Evolutionary conservation across 2,797 vertebrate genomes (phyloP).

Genomic region (Trichosurus vulpecula): DNA sequence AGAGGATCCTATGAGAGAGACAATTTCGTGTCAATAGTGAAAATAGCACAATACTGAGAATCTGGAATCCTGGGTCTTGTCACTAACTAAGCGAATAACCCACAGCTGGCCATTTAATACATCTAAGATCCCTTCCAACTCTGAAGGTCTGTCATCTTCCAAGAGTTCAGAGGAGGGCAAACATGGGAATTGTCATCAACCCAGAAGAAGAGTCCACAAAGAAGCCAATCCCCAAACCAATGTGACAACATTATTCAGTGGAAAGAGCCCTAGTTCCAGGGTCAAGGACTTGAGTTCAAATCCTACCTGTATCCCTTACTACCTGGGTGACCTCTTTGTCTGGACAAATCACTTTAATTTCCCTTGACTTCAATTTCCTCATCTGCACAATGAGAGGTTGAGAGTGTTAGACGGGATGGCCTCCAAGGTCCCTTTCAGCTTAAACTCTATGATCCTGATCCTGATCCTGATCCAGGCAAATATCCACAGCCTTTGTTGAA

Average conservation of each 20-base stretch:
- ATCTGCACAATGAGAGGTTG: neutral
- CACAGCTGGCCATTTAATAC: neutral
- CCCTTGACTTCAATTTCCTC: neutral
- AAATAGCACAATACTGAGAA: constrained; percentile 7
- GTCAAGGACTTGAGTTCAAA: neutral
- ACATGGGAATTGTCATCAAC: neutral
- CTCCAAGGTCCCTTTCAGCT: neutral
- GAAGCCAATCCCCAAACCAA: neutral
- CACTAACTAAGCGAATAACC: neutral
- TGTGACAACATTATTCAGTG: neutral
- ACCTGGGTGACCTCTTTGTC: neutral
- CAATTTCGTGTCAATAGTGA: neutral
- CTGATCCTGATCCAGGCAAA: constrained; percentile 69
- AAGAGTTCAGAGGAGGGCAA: neutral
- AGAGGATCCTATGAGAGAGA: neutral
- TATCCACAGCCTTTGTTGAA: constrained; percentile 64
- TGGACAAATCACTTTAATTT: neutral
- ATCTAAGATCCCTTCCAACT: neutral
- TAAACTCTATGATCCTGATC: constrained; percentile 45
- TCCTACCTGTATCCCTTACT: neutral
- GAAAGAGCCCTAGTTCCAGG: neutral
- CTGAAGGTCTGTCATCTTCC: constrained; percentile 22
- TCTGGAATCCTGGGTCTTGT: constrained; percentile 9
- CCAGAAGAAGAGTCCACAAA: neutral
- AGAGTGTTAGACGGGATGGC: neutral